phyloP scores from a whole-genome alignment of 2,888 invertebrate species.

The Sycophila texana region DNA sequence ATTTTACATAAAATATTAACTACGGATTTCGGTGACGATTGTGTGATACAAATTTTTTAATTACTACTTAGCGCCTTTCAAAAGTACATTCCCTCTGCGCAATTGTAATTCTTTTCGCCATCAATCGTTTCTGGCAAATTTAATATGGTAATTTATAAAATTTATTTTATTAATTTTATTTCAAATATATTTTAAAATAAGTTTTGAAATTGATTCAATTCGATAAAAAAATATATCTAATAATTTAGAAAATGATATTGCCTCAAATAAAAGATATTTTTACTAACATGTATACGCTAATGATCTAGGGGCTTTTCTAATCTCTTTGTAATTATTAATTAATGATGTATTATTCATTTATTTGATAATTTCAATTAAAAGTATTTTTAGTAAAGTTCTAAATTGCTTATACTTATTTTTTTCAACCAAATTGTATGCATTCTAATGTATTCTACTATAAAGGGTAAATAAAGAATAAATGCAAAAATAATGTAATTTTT shows the following conservation, averaged over 20 bases:
- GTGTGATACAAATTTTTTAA: constrained; percentile 56
- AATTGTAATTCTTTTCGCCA: constrained; percentile 71
- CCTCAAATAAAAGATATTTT: no score
- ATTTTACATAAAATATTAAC: no score
- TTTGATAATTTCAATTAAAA: neutral
- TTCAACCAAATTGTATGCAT: constrained; percentile 72
- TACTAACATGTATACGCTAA: no score
- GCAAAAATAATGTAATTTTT: constrained; percentile 64
- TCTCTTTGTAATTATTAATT: no score
- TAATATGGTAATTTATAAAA: neutral
- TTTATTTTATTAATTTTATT: neutral
- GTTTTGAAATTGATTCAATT: neutral
- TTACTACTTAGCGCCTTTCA: constrained; percentile 73
- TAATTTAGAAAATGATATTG: neutral
- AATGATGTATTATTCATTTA: neutral
- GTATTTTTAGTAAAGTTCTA: constrained; percentile 23
- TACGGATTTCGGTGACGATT: no score
- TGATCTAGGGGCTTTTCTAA: no score
- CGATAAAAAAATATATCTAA: no score
- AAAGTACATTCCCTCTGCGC: constrained; percentile 67
- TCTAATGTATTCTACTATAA: constrained; percentile 72
- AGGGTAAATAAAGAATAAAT: constrained; percentile 74
- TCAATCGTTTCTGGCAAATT: constrained; percentile 69
- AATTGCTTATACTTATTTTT: constrained; percentile 58
- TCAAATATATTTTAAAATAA: neutral